Evolutionary conservation across 2,113 vertebrate species (phyloP).

Genomic region (Eulemur rufifrons): DNA sequence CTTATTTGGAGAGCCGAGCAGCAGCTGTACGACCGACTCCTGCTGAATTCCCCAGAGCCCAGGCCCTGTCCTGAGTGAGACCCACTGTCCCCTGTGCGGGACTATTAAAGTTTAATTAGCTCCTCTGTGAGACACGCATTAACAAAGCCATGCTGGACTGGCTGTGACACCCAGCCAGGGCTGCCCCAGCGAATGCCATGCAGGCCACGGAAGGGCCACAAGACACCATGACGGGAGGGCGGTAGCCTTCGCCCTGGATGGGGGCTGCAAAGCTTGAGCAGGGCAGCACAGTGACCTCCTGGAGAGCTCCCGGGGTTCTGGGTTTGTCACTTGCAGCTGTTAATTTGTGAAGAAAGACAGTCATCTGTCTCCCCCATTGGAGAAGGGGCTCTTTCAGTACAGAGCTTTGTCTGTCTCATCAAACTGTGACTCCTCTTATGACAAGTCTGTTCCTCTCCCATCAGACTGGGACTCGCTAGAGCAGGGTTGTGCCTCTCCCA

Average conservation of each 20-base stretch:
- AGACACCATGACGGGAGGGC: not conserved
- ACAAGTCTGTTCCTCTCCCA: not conserved
- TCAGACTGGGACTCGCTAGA: not conserved
- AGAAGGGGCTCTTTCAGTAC: not conserved
- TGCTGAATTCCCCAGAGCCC: not conserved
- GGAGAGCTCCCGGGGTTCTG: not conserved
- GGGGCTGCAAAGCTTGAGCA: not conserved
- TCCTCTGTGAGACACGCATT: not conserved
- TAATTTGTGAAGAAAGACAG: not conserved
- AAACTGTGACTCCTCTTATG: not conserved
- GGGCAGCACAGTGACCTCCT: not conserved
- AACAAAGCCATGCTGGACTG: conserved; percentile 1
- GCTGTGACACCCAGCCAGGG: not conserved
- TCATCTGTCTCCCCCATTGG: not conserved
- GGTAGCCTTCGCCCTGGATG: not conserved
- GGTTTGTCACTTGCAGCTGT: not conserved
- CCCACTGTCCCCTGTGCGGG: not conserved
- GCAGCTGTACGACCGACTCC: not conserved
- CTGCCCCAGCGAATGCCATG: too few species aligned
- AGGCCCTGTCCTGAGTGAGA: not conserved
- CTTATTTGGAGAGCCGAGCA: not conserved
- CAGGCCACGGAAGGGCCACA: not conserved
- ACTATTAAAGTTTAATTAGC: conserved; percentile 16
- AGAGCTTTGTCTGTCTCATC: not conserved
- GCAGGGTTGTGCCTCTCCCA: not conserved